A percentile compares a stretch with the other conserved stretches of the same genome.
phyloP scores from a whole-genome alignment of 2,888 invertebrate genomes.

The Aleiodes alternator region DNA sequence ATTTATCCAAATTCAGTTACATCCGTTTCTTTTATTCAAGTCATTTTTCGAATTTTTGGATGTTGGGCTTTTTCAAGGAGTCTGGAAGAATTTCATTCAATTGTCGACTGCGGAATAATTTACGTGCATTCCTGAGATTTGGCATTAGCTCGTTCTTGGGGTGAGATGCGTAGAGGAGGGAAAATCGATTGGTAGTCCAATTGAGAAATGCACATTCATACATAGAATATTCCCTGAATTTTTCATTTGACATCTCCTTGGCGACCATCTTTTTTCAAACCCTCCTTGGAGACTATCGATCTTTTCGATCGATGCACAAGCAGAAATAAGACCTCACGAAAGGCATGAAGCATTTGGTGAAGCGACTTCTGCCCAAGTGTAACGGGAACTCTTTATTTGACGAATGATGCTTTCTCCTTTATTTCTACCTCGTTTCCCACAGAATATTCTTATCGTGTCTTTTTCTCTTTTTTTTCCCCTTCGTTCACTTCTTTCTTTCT shows the following conservation, averaged over 20 bases:
- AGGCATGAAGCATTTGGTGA: constrained; percentile 12
- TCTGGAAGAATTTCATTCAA: background rate
- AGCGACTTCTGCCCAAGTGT: constrained; percentile 26
- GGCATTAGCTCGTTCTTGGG: background rate
- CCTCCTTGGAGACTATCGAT: constrained; percentile 34
- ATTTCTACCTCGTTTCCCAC: constrained; percentile 2
- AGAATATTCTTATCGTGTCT: constrained; percentile 29
- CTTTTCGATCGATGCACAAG: constrained; percentile 10
- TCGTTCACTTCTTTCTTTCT: constrained; percentile 13
- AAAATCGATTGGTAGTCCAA: constrained; percentile 35
- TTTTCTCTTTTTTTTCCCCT: background rate
- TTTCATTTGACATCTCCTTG: constrained; percentile 34
- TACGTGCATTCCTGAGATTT: background rate
- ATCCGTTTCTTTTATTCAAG: constrained; percentile 4
- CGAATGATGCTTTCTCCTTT: constrained; percentile 41
- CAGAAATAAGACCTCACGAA: constrained; percentile 21
- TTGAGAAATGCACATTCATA: constrained; percentile 30
- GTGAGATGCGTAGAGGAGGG: background rate
- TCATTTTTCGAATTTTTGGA: constrained; percentile 49
- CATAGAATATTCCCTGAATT: constrained; percentile 24
- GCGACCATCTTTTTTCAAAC: constrained; percentile 28
- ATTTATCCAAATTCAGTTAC: background rate
- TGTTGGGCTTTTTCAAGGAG: too few relatives aligned
- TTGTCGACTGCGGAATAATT: constrained; percentile 38
- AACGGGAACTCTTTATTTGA: constrained; percentile 39